Evolutionary conservation across 2,797 vertebrate species (phyloP), one percentile per base, ranked within the genome.

Genomic region (Pangasius mekongensis): DNA sequence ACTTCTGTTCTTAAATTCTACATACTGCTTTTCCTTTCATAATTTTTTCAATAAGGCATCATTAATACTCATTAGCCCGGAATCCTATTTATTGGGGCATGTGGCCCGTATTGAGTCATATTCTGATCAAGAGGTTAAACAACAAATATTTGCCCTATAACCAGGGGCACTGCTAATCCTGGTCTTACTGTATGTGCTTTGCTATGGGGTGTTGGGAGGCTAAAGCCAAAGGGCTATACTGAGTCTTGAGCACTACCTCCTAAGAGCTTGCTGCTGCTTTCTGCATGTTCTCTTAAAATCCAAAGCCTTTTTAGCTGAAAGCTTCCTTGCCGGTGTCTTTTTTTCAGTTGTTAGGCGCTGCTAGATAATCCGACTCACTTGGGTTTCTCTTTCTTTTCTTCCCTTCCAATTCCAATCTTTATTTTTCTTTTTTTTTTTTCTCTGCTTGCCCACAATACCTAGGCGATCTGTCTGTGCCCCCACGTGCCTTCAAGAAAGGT

Each of bases 401-500:
- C 49, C 39, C 85, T 82, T 86, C 52, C 85, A 90, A 83, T 90
- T 88, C 86, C 87, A 92, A 89, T 90, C 87, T 89, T 78, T 83
- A 33, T 85, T 89, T 90, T 90, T 84, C 60, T 49, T 89, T 86
- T 95, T 43, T 43, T 43, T 87, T 86, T 54, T 84, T 58, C 92
- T 96, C 97, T 96, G 96, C 97, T 96, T 97, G 96, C 96, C 96
- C 95, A 95, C 95, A 97, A 95, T 95, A 96, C 97, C 97, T 97
- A 99, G 98, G 98, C 95, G 96, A 98, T 96, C 97, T 98, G 95
- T 97, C 97, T 96, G 98, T 99, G 95, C 97, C 98, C 96, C 98
- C 97, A 95, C 97, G 97, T 93, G 96, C 98, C 96, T 96, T 98
- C 97, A 99, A 98, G 96, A 99, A 99, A 99, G 98, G 98, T 99